Conservation (phyloP, 2,888 invertebrate species). For the Andricus curvator region DNA sequence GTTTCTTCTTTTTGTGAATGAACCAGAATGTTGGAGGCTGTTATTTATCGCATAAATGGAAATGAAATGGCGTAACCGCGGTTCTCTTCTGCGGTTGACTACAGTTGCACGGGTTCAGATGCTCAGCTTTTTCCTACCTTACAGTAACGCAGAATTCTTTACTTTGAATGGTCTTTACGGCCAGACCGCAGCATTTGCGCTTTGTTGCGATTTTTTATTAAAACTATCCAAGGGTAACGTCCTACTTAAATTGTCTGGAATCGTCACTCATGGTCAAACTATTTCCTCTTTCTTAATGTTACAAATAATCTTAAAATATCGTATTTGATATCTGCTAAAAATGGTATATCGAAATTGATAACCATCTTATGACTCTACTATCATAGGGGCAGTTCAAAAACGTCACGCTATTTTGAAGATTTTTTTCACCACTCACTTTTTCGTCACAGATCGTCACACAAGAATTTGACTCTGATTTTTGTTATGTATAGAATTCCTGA, state of each 20-base stretch:
- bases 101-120: slow-evolving; percentile 60
- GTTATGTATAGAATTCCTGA: too few relatives aligned
- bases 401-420: too few relatives aligned
- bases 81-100: slow-evolving; percentile 69
- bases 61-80: slow-evolving; percentile 66
- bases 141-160: slow-evolving; percentile 10
- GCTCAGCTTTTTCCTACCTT: slow-evolving; percentile 48
- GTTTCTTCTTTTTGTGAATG: slow-evolving; percentile 28
- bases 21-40: slow-evolving; percentile 28
- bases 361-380: too few relatives aligned
- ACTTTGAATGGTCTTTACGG: slow-evolving; percentile 14
- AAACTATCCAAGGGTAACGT: slow-evolving; percentile 22
- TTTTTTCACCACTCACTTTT: too few relatives aligned
- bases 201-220: slow-evolving; percentile 25
- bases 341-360: too few relatives aligned
- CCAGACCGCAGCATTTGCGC: slow-evolving; percentile 10
- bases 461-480: too few relatives aligned
- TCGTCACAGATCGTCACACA: too few relatives aligned
- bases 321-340: too few relatives aligned
- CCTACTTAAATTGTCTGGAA: slow-evolving; percentile 16
- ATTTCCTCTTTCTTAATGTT: neutral
- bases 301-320: too few relatives aligned
- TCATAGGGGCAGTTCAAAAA: too few relatives aligned
- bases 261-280: neutral
- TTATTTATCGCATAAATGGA: slow-evolving; percentile 57